Conservation (phyloP, 2,113 vertebrate genomes). For the Numida meleagris region DNA sequence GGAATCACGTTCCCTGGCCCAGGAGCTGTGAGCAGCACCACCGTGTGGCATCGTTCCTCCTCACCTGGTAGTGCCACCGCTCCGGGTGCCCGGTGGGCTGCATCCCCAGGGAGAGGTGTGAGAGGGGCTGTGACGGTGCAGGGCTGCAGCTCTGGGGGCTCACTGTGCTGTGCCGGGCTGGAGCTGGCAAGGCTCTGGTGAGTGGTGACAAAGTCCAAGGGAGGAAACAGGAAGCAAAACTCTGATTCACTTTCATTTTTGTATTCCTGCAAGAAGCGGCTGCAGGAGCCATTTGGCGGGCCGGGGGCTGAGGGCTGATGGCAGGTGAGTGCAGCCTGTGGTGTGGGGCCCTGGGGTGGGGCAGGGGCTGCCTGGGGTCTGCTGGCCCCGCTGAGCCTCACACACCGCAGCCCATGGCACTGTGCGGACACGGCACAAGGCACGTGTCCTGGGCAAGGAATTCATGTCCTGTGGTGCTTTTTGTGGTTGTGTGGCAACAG, state of each 20-base stretch:
- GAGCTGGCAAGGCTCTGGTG: too few relatives aligned
- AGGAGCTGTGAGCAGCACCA: too few relatives aligned
- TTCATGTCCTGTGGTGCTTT: rapidly evolving
- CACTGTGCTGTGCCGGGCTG: too few relatives aligned
- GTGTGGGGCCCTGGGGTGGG: neutral
- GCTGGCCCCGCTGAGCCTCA: rapidly evolving
- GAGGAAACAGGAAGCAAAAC: neutral
- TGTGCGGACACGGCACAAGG: rapidly evolving
- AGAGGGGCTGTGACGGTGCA: too few relatives aligned
- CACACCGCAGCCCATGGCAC: rapidly evolving
- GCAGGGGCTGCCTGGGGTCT: rapidly evolving
- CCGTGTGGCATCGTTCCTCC: too few relatives aligned
- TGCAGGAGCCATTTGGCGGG: rapidly evolving
- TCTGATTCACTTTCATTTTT: rapidly evolving
- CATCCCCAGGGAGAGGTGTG: too few relatives aligned
- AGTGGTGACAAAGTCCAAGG: too few relatives aligned
- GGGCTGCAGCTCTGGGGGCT: too few relatives aligned
- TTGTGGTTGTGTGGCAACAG: too few relatives aligned
- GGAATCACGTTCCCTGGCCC: too few relatives aligned
- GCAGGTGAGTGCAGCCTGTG: rapidly evolving
- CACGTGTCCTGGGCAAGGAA: neutral
- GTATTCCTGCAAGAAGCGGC: rapidly evolving
- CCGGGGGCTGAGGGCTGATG: rapidly evolving
- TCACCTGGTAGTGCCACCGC: too few relatives aligned
- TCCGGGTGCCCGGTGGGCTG: too few relatives aligned